phyloP scores from a whole-genome alignment of 2,888 invertebrate genomes.

The Thalpophila matura region DNA sequence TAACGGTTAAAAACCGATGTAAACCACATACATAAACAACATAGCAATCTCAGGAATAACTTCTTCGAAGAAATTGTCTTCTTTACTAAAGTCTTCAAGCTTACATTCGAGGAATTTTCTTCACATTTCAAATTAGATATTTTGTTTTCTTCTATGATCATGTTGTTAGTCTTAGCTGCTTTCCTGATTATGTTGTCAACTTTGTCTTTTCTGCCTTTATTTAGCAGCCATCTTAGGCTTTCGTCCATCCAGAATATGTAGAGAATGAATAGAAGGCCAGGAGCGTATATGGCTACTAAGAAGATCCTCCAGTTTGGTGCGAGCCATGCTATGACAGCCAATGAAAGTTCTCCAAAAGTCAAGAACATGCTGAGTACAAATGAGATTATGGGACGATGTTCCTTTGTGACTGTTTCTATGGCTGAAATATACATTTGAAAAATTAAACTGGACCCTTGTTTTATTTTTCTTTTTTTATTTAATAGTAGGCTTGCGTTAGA shows the following conservation, averaged over 20 bases:
- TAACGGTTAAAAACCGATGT: conserved; percentile 88
- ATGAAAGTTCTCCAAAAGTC: conserved; percentile 35
- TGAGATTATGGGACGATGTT: conserved; percentile 60
- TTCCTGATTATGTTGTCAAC: conserved; percentile 91
- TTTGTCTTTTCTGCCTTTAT: conserved; percentile 92
- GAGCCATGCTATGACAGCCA: conserved; percentile 57
- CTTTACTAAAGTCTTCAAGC: conserved; percentile 37
- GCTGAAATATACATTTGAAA: conserved; percentile 68
- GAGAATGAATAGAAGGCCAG: conserved; percentile 91
- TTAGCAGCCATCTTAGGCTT: conserved; percentile 94
- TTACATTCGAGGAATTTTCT: conserved; percentile 53
- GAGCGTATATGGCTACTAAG: conserved; percentile 92
- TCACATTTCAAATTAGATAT: conserved; percentile 68
- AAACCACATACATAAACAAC: conserved; percentile 77
- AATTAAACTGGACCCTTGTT: no score
- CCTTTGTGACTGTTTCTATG: conserved; percentile 76
- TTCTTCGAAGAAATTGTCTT: conserved; percentile 67
- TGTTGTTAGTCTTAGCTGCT: conserved; percentile 86
- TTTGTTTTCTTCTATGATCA: conserved; percentile 67
- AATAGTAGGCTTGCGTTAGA: no score
- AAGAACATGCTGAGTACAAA: conserved; percentile 44
- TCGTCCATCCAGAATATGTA: conserved; percentile 93
- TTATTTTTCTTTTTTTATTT: no score
- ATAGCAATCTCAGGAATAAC: conserved; percentile 69
- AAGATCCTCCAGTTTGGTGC: conserved; percentile 93